Conservation (phyloP, 2,888 invertebrate genomes). For the Diachrysia chrysitis region DNA sequence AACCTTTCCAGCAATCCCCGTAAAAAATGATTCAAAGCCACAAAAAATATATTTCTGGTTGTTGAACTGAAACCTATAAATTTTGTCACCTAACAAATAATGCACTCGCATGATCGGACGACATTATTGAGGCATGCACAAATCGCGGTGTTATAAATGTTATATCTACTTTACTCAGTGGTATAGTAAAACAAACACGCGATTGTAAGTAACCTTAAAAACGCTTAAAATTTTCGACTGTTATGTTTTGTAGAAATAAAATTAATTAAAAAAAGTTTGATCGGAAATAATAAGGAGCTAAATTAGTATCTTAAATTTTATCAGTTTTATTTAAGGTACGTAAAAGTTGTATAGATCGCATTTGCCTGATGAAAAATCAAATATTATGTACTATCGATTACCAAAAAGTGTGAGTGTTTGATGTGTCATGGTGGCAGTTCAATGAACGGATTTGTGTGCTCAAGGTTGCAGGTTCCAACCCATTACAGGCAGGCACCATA, state of each 20-base stretch:
- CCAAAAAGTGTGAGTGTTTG: too few relatives aligned
- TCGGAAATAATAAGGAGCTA: not conserved
- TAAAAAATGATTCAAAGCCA: slow-evolving; percentile 19
- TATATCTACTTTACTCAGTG: slow-evolving; percentile 39
- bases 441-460: too few relatives aligned
- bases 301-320: not conserved
- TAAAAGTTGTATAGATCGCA: too few relatives aligned
- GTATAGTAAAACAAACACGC: slow-evolving; percentile 51
- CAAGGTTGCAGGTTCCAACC: too few relatives aligned
- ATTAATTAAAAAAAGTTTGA: not conserved
- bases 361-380: too few relatives aligned
- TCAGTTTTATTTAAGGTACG: too few relatives aligned
- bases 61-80: slow-evolving; percentile 52
- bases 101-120: slow-evolving; percentile 65
- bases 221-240: slow-evolving; percentile 36
- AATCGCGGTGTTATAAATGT: slow-evolving; percentile 45
- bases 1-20: slow-evolving; percentile 6
- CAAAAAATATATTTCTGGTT: slow-evolving; percentile 37
- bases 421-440: too few relatives aligned
- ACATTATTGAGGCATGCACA: slow-evolving; percentile 60
- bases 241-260: slow-evolving; percentile 5
- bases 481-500: too few relatives aligned
- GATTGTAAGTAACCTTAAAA: slow-evolving; percentile 25
- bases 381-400: too few relatives aligned
- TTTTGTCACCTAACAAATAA: slow-evolving; percentile 61